Evolutionary conservation across 2,888 invertebrate genomes (phyloP).

Genomic region (Trisateles emortualis): DNA sequence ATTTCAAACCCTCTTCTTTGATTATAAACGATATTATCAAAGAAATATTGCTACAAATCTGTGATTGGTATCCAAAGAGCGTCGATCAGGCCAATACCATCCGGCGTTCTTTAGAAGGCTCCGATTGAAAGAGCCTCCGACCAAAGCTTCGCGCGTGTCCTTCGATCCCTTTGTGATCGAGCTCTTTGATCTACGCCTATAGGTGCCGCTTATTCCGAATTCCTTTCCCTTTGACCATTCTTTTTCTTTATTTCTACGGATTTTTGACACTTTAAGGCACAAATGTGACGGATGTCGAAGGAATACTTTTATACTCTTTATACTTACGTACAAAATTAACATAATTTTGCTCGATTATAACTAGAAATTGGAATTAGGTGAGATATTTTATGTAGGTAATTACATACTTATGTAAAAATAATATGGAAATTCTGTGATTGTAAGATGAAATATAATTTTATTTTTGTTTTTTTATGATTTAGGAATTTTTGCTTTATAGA

Average conservation of each 20-base stretch:
- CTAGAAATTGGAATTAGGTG: no score
- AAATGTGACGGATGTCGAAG: conserved; percentile 15
- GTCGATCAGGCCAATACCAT: conserved; percentile 49
- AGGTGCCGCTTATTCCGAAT: conserved; percentile 63
- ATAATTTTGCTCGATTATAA: no score
- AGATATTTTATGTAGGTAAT: no score
- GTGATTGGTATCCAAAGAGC: conserved; percentile 41
- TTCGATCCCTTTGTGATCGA: conserved; percentile 61
- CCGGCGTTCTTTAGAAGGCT: conserved; percentile 42
- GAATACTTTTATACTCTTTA: not conserved
- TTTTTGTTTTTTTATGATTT: no score
- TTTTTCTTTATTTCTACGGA: conserved; percentile 49
- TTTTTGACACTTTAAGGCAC: conserved; percentile 32
- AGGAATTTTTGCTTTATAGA: no score
- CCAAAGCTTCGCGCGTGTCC: conserved; percentile 52
- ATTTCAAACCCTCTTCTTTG: not conserved
- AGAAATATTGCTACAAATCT: conserved; percentile 27
- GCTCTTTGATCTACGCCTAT: conserved; percentile 63
- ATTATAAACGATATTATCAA: conserved; percentile 18
- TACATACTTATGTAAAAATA: no score
- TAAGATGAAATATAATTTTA: no score
- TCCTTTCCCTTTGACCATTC: conserved; percentile 70
- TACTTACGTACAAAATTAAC: no score
- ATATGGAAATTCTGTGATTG: no score
- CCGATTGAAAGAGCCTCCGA: conserved; percentile 39